phyloP scores from a whole-genome alignment of 1,140 invertebrate genomes.

The Cotesia glomerata region DNA sequence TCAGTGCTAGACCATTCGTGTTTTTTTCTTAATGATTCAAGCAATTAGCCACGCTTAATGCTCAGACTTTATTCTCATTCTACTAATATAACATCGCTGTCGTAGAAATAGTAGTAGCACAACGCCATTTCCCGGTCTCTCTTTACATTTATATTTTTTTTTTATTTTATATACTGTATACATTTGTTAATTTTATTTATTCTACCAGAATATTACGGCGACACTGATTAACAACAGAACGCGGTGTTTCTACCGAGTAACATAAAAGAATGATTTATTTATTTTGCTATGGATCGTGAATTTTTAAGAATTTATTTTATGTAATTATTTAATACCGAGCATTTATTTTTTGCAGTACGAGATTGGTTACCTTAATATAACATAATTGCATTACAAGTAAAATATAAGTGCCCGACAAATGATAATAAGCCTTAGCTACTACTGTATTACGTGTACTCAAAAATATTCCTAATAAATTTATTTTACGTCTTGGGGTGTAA shows the following conservation, averaged over 20 bases:
- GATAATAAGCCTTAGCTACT: constrained; percentile 4
- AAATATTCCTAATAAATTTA: constrained; percentile 19
- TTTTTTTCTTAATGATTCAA: constrained; percentile 65
- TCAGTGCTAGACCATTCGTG: constrained; percentile 53
- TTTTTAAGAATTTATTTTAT: no score
- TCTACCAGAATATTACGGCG: not conserved
- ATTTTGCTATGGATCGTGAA: not conserved
- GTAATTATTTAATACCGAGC: no score
- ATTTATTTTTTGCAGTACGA: no score
- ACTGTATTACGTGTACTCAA: not conserved
- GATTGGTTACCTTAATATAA: no score
- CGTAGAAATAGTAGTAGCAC: constrained; percentile 38
- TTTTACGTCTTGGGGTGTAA: constrained; percentile 3
- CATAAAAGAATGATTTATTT: not conserved
- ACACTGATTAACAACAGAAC: not conserved
- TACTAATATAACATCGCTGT: constrained; percentile 26
- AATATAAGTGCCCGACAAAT: not conserved
- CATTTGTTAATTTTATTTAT: constrained; percentile 1
- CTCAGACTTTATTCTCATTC: constrained; percentile 54
- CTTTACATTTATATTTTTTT: not conserved
- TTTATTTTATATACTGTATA: constrained; percentile 6
- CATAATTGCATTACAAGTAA: no score
- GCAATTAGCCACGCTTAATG: constrained; percentile 64
- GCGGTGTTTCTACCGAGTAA: not conserved
- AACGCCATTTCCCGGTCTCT: constrained; percentile 27